Base-by-base conservation (phyloP, 1,140 invertebrate species). In the Cotesia typhae region DNA sequence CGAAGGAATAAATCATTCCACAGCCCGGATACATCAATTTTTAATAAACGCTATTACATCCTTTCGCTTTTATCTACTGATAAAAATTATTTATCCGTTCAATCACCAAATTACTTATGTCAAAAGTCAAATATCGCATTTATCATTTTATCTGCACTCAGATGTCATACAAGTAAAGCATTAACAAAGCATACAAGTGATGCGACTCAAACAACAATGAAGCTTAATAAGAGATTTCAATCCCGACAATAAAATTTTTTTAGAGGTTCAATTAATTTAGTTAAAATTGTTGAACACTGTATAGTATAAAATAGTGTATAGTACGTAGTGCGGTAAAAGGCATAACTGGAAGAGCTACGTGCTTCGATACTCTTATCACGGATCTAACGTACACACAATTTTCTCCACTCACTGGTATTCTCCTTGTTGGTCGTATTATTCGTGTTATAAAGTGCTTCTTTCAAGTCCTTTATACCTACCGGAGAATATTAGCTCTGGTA, bases 201-300 rank as follows among this genome's bases (percentile, higher is more conserved):
- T 28, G 28, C 41, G 10, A 47, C 5, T 47, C 9, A 47, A 10
- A 14, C 47, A 52, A 71, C 71, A 71, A 74, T 69, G 72, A 71
- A 64, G 53, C 38, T 74, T 61, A 60, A 70, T 69, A 10, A 51
- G 59, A 68, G 57, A 73, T 53, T 69, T 53, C 66, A 74, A 74
- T 70, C 67, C 67, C 4, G 41, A 69, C 67, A 74, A 74, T 74
- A 74, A 74, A 74, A 74, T 74, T 67, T 55, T 61, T 55, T 63
- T 9, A 61, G 55, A 57, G 41, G 53, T 47, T 28, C 72, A 70
- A 74, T 74, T 70, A 74, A 74, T 74, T 66, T 63, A 47, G 64
- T 74, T 59, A 57, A 67, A 72, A 72, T 67, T 72, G 71, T 37
- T 69, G 38, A 53, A 52, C 57, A 59, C 68, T 55, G 72, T 28